These are phyloP conservation scores for Actenoides lindsayi DNA, from an alignment of 2,113 vertebrate genomes.

Conservation along the genomic window DNA sequence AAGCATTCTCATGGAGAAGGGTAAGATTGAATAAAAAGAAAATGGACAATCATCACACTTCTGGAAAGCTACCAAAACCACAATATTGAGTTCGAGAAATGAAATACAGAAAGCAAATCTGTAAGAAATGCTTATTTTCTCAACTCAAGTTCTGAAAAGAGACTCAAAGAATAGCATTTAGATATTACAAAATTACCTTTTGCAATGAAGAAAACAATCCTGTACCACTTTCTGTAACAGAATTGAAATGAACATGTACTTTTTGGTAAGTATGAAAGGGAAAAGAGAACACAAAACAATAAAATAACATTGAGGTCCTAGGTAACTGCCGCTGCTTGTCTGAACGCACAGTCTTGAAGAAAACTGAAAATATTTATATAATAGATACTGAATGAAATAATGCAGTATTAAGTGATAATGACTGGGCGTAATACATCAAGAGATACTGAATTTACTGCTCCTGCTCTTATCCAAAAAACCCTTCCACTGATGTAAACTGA, in stretches of 20 bases:
- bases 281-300: neutral
- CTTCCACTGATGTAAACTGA: neutral
- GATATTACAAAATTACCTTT: neutral
- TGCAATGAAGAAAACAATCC: neutral
- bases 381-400: neutral
- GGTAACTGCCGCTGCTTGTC: neutral
- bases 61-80: neutral
- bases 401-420: neutral
- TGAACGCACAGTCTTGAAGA: neutral
- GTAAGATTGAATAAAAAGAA: neutral
- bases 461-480: neutral
- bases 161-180: neutral
- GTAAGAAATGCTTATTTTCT: slow-evolving; percentile 17
- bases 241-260: neutral
- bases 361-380: neutral
- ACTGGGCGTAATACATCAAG: neutral
- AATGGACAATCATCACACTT: neutral
- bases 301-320: neutral
- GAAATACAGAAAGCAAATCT: neutral
- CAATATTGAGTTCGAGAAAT: neutral
- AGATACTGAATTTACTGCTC: neutral
- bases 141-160: neutral
- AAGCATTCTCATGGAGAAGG: neutral
- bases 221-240: neutral
- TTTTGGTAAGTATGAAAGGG: neutral